Base-by-base conservation (phyloP, 2,888 invertebrate species). In the Copidosoma aretas region DNA sequence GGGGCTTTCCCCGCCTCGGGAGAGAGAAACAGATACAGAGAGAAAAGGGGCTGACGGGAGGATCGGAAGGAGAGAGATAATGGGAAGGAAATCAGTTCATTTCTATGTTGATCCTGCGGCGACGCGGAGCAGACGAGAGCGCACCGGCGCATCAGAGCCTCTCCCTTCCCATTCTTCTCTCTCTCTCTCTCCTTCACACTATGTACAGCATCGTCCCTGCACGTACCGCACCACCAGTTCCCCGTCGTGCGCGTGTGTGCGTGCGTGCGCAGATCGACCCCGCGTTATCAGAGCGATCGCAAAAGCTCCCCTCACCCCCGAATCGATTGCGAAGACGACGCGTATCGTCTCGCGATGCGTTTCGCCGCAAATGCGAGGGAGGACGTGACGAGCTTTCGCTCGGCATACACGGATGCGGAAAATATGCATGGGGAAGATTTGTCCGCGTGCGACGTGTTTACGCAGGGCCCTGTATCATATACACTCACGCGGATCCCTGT, bases 41-140 rank as follows among this genome's bases (percentile, higher is more conserved):
- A 32, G 32, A 32, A 32, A 3, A 3, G 8, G 4, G 32, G 32
- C 4, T 3, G 32, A 8, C 3, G 8, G 32, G 32, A 8, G 32
- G 32, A 32, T 32, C 32, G 32, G 32, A 32, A 32, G 58, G 41
- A 75, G 74, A 73, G 78, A 82, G 82, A 83, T 82, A 83, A 82
- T 82, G 80, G 81, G 80, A 82, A 82, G 81, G 80, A 83, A 83
- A 83, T 83, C 81, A 83, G 83, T 82, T 83, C 82, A 82, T 83
- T 83, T 83, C 82, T 83, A 83, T 83, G 83, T 82, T 83, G 83
- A 83, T 83, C 83, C 83, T 75, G 76, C 75, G 76, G 77, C 63
- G 61, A 64, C 63, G n/a, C n/a, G 71, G 62, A 74, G 68, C 41
- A 59, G 74, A 73, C 67, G 73, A 63, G 32, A 32, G 61, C 46